phyloP scores from a whole-genome alignment of 2,797 vertebrate species.

The Argyrosomus regius region DNA sequence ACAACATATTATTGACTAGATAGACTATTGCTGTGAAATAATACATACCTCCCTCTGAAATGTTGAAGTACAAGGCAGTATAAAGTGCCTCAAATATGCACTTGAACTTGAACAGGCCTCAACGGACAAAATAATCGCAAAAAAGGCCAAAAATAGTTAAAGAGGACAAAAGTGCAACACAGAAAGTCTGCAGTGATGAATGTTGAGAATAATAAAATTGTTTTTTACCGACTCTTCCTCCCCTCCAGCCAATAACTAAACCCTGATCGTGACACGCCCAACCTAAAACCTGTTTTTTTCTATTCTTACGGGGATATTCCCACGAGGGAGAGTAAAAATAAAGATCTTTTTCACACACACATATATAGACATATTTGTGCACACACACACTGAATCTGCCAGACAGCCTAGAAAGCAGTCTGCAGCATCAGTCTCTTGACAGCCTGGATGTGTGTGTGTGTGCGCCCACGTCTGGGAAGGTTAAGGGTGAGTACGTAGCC shows the following conservation, averaged over 20 bases:
- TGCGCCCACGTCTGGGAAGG: conserved; percentile 49
- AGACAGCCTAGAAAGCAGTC: conserved; percentile 60
- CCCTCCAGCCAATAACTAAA: conserved; percentile 17
- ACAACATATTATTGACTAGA: too few species aligned
- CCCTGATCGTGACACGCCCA: conserved; percentile 8
- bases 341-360: conserved; percentile 19
- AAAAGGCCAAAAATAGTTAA: neutral
- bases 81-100: neutral
- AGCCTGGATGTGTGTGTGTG: conserved; percentile 40
- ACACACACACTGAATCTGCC: conserved; percentile 19
- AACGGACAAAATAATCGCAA: neutral
- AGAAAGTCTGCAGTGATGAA: conserved; percentile 16
- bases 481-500: conserved; percentile 73
- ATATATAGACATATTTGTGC: conserved; percentile 21
- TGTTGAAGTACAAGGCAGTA: neutral
- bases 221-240: neutral
- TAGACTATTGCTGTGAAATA: too few species aligned
- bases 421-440: conserved; percentile 62
- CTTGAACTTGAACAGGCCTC: too few species aligned
- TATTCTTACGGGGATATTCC: conserved; percentile 29
- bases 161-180: neutral
- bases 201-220: conserved; percentile 2
- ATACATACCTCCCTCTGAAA: too few species aligned
- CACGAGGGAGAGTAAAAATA: conserved; percentile 41
- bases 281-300: conserved; percentile 7